Base-by-base conservation (phyloP, 1,140 invertebrate genomes). In the Cecropterus lyciades region DNA sequence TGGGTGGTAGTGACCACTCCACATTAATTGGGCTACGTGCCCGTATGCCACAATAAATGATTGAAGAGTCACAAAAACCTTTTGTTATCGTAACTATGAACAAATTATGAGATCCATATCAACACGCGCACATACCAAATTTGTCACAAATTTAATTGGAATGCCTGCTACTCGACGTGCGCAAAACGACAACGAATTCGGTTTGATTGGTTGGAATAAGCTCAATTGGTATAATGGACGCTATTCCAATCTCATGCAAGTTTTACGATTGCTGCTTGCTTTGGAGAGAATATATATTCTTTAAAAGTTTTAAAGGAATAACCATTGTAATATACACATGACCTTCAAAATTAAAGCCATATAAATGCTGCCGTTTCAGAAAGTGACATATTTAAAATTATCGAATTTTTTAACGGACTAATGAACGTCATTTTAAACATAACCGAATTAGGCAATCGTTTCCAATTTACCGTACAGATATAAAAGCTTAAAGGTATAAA, bases 131-230 rank as follows among this genome's bases (percentile, higher is more conserved):
- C 52, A 68, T 42, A 66, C 40, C 56, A 55, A 75, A 79, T 75
- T 77, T 72, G 70, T 76, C 75, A 80, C 67, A 74, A 70, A 75
- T 79, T 74, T 74, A 82, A 82, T 79, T 75, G 78, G 72, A 71
- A 77, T 67, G 79, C 65, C 76, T 72, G 77, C 65, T 79, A 82
- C 81, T 68, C 73, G 65, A 70, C 59, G 65, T 49, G 67, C 64
- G 69, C 60, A 73, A 78, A 77, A 70, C 65, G 72, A 59, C 52
- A 71, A 69, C 63, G 71, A 76, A 76, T 77, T 79, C 66, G 48
- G 70, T 67, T 49, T 78, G 70, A 80, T 80, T 80, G 73, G 71
- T 62, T 37, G 62, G 63, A 80, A 80, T 65, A 65, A 75, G 76
- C 76, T 75, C 69, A 81, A 79, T 79, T 79, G 69, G 46, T 69